Conservation (phyloP, 1,140 invertebrate species). For the Radopholus similis region DNA sequence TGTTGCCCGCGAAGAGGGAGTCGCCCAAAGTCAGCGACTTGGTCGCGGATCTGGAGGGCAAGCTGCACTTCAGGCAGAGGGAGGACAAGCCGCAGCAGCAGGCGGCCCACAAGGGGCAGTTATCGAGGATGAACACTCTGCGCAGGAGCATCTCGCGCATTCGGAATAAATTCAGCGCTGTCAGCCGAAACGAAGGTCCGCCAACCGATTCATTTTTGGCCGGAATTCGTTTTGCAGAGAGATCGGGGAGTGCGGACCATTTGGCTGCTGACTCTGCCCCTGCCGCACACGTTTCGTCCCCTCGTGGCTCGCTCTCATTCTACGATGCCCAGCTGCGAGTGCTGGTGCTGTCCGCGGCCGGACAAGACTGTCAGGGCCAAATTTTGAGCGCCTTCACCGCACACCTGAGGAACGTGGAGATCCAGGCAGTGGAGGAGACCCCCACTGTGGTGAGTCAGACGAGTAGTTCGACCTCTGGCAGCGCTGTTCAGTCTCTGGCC, state of each 20-base stretch:
- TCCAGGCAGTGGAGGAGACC: background rate
- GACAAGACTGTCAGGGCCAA: background rate
- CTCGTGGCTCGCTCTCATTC: too few species aligned
- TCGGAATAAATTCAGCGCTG: background rate
- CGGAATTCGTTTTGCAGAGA: too few species aligned
- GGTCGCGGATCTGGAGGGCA: too few species aligned
- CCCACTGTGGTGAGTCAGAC: too few species aligned
- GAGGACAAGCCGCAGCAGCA: background rate
- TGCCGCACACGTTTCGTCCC: too few species aligned
- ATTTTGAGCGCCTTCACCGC: background rate
- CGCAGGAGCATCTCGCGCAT: background rate
- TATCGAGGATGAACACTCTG: background rate
- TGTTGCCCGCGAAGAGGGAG: background rate
- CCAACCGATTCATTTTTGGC: background rate
- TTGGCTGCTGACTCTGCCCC: background rate
- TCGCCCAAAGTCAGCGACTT: too few species aligned
- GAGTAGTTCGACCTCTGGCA: background rate
- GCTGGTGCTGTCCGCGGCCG: too few species aligned
- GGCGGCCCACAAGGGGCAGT: background rate
- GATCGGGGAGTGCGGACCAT: too few species aligned
- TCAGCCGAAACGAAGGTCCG: background rate
- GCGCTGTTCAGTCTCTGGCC: background rate
- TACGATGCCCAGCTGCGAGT: too few species aligned
- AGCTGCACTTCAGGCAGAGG: too few species aligned
- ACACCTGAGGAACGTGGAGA: background rate